These are phyloP conservation scores for Hydrochoerus hydrochaeris DNA, from an alignment of 2,113 vertebrate species.

Conservation along the genomic window DNA sequence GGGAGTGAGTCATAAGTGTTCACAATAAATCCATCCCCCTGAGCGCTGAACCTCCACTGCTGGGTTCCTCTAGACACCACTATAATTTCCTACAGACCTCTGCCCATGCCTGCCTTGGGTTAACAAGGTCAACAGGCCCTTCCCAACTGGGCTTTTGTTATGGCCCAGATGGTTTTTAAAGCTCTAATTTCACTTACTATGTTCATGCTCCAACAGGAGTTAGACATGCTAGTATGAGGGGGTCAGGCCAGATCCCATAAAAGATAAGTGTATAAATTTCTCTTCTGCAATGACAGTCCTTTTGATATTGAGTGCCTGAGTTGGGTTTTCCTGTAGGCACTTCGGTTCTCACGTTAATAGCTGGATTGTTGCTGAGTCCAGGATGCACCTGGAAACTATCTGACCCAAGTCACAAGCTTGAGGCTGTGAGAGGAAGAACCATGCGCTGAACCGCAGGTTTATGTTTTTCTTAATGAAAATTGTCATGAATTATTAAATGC, in stretches of 20 bases:
- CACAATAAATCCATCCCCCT: not conserved
- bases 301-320: not conserved
- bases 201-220: not conserved
- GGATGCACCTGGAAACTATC: not conserved
- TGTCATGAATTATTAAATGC: constrained; percentile 30
- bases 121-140: not conserved
- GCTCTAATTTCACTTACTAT: not conserved
- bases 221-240: not conserved
- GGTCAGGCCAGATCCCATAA: not conserved
- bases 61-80: not conserved
- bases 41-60: not conserved
- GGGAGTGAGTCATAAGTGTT: not conserved
- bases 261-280: not conserved
- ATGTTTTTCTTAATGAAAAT: constrained; percentile 36
- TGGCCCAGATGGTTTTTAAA: not conserved
- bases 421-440: not conserved
- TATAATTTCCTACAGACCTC: accelerated
- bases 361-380: not conserved
- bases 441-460: not conserved
- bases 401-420: not conserved
- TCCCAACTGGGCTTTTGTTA: not conserved
- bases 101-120: not conserved
- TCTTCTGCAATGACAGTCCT: not conserved
- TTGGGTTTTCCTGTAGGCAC: not conserved
- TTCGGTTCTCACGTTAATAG: not conserved